Evolutionary conservation across 2,113 vertebrate species (phyloP).

Genomic region (Lasiurus borealis): DNA sequence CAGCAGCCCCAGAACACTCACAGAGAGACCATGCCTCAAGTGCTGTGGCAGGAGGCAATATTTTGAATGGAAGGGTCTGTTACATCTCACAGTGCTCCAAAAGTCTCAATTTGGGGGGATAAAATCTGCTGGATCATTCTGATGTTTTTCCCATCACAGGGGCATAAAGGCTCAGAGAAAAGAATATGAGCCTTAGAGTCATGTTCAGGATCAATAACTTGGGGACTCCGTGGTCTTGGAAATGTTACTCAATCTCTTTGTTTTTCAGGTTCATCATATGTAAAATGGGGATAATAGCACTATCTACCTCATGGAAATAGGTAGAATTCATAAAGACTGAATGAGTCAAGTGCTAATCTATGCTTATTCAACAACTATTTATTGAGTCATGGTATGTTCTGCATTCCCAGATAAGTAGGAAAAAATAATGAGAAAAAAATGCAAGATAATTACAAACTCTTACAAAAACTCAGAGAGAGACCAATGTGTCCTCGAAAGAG

Average conservation of each 20-base stretch:
- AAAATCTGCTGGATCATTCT: neutral
- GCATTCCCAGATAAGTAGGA: neutral
- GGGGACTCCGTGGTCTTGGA: neutral
- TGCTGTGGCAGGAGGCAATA: neutral
- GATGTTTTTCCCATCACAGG: neutral
- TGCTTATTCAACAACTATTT: neutral
- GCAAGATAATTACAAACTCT: neutral
- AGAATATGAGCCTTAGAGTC: neutral
- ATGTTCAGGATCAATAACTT: neutral
- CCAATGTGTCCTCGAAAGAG: neutral
- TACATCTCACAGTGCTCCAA: neutral
- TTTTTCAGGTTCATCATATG: neutral
- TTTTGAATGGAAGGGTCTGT: neutral
- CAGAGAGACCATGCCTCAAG: neutral
- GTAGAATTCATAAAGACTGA: neutral
- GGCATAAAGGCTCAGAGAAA: neutral
- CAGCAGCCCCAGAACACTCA: neutral
- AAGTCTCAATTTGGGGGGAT: neutral
- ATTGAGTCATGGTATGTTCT: neutral
- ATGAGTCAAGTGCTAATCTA: neutral
- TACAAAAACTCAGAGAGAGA: neutral
- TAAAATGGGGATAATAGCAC: neutral
- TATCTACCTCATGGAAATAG: neutral
- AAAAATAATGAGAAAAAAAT: constrained; percentile 27
- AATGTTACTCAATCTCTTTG: neutral